These are phyloP conservation scores for Colostygia pectinataria DNA, from an alignment of 2,888 invertebrate species.

Conservation along the genomic window DNA sequence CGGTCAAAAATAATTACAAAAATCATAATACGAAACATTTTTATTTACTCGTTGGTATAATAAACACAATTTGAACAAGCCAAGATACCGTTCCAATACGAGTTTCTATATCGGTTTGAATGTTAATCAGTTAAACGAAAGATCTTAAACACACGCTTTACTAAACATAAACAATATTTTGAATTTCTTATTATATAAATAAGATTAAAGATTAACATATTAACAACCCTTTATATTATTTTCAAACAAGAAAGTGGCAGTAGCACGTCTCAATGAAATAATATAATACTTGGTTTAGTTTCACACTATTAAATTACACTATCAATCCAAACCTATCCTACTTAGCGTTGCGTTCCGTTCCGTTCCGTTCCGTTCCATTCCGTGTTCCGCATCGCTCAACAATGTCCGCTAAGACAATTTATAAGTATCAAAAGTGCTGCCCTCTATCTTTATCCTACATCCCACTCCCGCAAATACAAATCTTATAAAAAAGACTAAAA, in stretches of 20 bases:
- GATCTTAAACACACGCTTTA: slow-evolving; percentile 69
- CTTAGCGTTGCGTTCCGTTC: not conserved
- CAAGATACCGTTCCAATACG: slow-evolving; percentile 66
- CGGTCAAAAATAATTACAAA: slow-evolving; percentile 82
- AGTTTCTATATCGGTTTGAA: slow-evolving; percentile 68
- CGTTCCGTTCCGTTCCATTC: not conserved
- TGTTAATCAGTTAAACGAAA: slow-evolving; percentile 72
- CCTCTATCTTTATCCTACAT: slow-evolving; percentile 37
- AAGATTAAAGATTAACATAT: slow-evolving; percentile 76
- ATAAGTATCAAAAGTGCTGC: slow-evolving; percentile 57
- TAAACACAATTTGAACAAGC: slow-evolving; percentile 82
- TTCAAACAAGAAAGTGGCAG: slow-evolving; percentile 57
- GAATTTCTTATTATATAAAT: slow-evolving; percentile 69
- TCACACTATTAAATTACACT: slow-evolving; percentile 22
- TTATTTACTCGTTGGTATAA: slow-evolving; percentile 81
- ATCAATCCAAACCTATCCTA: slow-evolving; percentile 16
- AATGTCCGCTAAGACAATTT: slow-evolving; percentile 44
- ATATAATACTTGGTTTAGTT: slow-evolving; percentile 29
- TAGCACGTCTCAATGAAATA: slow-evolving; percentile 22
- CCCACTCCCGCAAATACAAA: slow-evolving; percentile 49
- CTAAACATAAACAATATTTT: slow-evolving; percentile 68
- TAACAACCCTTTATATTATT: slow-evolving; percentile 69
- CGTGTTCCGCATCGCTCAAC: slow-evolving; percentile 12
- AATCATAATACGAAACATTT: slow-evolving; percentile 81
- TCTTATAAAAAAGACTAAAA: slow-evolving; percentile 46